phyloP scores from a whole-genome alignment of 1,140 invertebrate genomes.

The Scaptomyza montana region DNA sequence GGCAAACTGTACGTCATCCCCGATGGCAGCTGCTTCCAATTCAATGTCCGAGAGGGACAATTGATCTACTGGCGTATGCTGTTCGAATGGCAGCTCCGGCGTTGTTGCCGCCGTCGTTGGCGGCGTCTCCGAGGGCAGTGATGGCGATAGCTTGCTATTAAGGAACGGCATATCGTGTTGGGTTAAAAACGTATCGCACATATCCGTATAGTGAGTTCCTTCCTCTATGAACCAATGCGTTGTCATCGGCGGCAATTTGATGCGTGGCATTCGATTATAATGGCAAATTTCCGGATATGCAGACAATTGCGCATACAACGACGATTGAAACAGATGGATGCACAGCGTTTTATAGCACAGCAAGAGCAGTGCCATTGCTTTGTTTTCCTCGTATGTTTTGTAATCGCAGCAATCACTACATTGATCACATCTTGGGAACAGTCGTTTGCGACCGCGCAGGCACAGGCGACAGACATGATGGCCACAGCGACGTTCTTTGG shows the following conservation, averaged over 20 bases:
- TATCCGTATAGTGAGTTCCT: slow-evolving; percentile 90
- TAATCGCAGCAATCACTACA: slow-evolving; percentile 90
- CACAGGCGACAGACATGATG: slow-evolving; percentile 94
- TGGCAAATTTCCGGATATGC: slow-evolving; percentile 1
- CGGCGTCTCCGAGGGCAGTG: slow-evolving; percentile 62
- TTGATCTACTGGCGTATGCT: slow-evolving; percentile 48
- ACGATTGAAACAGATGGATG: slow-evolving; percentile 90
- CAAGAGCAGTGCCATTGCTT: slow-evolving; percentile 90
- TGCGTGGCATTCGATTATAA: slow-evolving; percentile 21
- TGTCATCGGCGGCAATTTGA: slow-evolving; percentile 84
- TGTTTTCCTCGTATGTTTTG: slow-evolving; percentile 91
- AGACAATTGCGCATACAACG: slow-evolving; percentile 85
- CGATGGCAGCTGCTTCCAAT: slow-evolving; percentile 61
- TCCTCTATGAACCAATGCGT: slow-evolving; percentile 91
- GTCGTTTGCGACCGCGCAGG: slow-evolving; percentile 91
- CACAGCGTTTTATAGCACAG: slow-evolving; percentile 95
- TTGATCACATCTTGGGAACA: slow-evolving; percentile 92
- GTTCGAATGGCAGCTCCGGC: slow-evolving; percentile 56
- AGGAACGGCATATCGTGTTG: slow-evolving; percentile 46
- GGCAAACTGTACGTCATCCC: slow-evolving; percentile 42
- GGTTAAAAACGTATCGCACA: slow-evolving; percentile 86
- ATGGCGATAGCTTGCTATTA: slow-evolving; percentile 1
- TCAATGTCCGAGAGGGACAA: slow-evolving; percentile 58
- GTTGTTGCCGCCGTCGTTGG: slow-evolving; percentile 69
- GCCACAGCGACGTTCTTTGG: slow-evolving; percentile 91